These are phyloP conservation scores for Ophioninae sp. DNA, from an alignment of 2,888 invertebrate genomes.

Conservation along the genomic window DNA sequence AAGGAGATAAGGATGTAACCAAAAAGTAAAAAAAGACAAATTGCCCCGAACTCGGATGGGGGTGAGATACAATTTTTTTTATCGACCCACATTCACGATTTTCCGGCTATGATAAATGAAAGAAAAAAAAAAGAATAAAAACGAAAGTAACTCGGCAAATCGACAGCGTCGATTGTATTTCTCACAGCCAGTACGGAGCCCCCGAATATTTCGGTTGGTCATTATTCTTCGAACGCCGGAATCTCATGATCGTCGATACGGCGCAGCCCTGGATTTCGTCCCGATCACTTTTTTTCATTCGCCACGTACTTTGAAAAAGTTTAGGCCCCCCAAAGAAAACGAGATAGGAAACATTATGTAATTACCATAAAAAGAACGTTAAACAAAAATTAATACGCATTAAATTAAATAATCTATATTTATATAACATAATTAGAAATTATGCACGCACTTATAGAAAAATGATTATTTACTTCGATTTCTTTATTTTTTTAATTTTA, in stretches of 20 bases:
- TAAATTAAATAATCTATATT: background rate
- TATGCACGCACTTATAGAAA: too few relatives aligned
- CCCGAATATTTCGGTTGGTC: background rate
- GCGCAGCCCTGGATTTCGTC: background rate
- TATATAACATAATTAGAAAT: background rate
- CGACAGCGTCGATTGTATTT: background rate
- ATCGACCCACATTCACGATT: background rate
- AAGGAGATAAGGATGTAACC: conserved; percentile 15
- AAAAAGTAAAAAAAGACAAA: background rate
- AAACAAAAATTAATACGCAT: background rate
- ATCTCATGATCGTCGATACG: background rate
- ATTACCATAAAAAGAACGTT: conserved; percentile 1
- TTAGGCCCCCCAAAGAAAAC: too few relatives aligned
- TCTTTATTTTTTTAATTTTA: background rate
- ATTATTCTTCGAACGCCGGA: background rate
- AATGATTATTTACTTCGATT: too few relatives aligned
- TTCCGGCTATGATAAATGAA: background rate
- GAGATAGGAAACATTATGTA: background rate
- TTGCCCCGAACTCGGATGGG: background rate
- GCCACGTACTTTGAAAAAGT: background rate
- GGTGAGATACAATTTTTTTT: background rate
- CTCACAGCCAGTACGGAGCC: background rate
- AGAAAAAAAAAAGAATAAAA: background rate
- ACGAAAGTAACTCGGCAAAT: background rate
- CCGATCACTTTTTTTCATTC: background rate